Evolutionary conservation across 2,113 vertebrate genomes (phyloP).

Genomic region (Tachysurus fulvidraco): DNA sequence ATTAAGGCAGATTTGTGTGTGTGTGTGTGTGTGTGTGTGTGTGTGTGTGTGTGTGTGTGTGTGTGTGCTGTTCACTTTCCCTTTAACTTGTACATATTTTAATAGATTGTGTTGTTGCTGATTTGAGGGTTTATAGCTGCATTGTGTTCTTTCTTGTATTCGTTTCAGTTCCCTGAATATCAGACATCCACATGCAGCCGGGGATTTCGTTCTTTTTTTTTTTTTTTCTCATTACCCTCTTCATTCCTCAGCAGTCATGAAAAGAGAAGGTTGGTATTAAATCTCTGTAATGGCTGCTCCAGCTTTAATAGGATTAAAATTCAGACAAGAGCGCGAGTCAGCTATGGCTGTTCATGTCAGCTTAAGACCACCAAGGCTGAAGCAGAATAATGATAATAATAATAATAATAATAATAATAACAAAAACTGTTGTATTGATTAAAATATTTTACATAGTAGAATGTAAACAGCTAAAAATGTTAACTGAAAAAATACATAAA

Average conservation of each 20-base stretch:
- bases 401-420: not conserved
- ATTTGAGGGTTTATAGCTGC: not conserved
- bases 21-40: too few species aligned
- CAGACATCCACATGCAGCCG: conserved; percentile 1
- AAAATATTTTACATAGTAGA: not conserved
- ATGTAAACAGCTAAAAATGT: not conserved
- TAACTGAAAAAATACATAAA: not conserved
- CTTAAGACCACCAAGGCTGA: conserved; percentile 27
- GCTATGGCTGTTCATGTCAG: conserved; percentile 25
- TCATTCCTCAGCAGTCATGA: conserved; percentile 36
- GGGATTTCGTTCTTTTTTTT: not conserved
- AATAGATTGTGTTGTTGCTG: not conserved
- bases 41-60: too few species aligned
- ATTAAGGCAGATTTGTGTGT: not conserved
- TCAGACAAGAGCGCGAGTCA: conserved; percentile 27
- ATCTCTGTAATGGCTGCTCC: conserved; percentile 44
- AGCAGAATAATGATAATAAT: not conserved
- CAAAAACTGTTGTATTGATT: not conserved
- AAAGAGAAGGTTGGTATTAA: conserved; percentile 34
- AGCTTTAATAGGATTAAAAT: conserved; percentile 53
- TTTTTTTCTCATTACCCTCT: not conserved
- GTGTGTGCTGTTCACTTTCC: not conserved
- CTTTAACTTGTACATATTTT: not conserved
- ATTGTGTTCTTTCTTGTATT: not conserved
- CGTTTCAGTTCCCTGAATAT: not conserved